Evolutionary conservation across 2,797 vertebrate genomes (phyloP).

Genomic region (Naso thynnoides): DNA sequence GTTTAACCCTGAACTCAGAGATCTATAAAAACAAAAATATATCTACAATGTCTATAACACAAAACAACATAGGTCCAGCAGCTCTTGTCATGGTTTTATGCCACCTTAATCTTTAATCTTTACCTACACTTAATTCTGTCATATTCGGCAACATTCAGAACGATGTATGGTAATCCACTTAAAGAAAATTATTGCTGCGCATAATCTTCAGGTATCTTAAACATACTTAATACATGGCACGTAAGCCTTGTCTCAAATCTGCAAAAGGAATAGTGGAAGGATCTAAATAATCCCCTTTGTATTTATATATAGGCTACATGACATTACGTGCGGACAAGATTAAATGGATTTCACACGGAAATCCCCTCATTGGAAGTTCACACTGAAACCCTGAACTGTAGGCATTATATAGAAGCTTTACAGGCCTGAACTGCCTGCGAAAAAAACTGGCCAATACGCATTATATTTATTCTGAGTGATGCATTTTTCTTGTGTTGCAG

Average conservation of each 20-base stretch:
- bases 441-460: conserved; percentile 9
- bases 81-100: not conserved
- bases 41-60: not conserved
- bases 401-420: conserved; percentile 35
- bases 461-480: conserved; percentile 30
- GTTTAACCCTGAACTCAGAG: conserved; percentile 22
- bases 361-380: conserved; percentile 48
- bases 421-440: conserved; percentile 20
- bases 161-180: conserved; percentile 24
- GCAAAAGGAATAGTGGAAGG: conserved; percentile 36
- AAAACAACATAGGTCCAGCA: not conserved
- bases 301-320: conserved; percentile 47
- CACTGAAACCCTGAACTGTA: conserved; percentile 40
- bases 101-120: not conserved
- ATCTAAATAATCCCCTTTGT: conserved; percentile 61
- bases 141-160: not conserved
- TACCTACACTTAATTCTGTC: not conserved
- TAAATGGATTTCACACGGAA: conserved; percentile 60
- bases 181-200: conserved; percentile 1
- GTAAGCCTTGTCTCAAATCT: conserved; percentile 34
- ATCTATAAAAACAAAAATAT: not conserved
- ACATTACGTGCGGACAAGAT: conserved; percentile 55
- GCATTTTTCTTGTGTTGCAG: conserved; percentile 12
- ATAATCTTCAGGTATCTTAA: conserved; percentile 39
- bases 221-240: not conserved